Base-by-base conservation (phyloP, 2,113 vertebrate genomes). In the Toxotes jaculatrix region DNA sequence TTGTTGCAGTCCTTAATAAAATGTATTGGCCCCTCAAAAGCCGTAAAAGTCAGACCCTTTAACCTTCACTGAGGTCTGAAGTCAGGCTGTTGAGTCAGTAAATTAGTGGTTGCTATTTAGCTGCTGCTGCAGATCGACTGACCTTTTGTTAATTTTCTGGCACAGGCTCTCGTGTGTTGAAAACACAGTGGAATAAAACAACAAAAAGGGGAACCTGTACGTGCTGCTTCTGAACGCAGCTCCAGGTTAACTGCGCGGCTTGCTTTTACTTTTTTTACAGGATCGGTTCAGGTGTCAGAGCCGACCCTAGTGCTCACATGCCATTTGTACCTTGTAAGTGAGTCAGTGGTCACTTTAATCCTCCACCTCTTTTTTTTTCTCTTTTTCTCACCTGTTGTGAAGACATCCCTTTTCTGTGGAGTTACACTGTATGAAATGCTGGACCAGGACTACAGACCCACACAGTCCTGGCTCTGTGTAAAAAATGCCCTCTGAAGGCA, bases 141-240 rank as follows among this genome's bases (percentile, higher is more conserved):
- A 66, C 78, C 51, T 51, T 65, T 59, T n/a, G 32, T 80, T 47
- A 0, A 49, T 73, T 56, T 56, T 45, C 57, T 36, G 57, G 2
- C 21, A 13, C 34, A 12, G 43, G 49, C 66, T 21, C 36, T 43
- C 45, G 17, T 23, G 13, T 27, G 27, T 27, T 27, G 27, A 27
- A 27, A 27, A 27, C 27, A 27, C 27, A 27, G 1, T 36, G 32
- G 16, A 32, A 17, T 42, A 34, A 17, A 63, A 10, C 40, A 17
- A 36, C 23, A 16, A 56, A 77, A 1, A 47, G 27, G 23, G 11
- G 34, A 57, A 14, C 1, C 36, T 43, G 38, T 8, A 53, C 53
- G 59, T 27, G 23, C 17, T 57, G n/a, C 32, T 64, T 59, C 7
- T 40, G 38, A 40, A 40, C 9, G 38, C 38, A 8, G 38, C 38